Base-by-base conservation (phyloP, 2,888 invertebrate species). In the Gisinianus flammeolus region DNA sequence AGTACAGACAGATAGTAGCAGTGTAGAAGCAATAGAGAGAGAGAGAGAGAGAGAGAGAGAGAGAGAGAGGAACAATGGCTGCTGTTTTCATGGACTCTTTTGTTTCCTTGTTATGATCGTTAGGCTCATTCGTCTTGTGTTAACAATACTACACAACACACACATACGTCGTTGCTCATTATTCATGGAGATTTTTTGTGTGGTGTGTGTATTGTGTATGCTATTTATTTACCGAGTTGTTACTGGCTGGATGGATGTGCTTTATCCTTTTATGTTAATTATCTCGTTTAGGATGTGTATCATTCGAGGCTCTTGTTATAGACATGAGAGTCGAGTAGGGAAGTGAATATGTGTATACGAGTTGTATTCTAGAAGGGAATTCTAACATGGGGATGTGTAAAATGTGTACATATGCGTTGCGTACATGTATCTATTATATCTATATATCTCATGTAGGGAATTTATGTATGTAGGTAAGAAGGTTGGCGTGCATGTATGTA, bases 201-300 rank as follows among this genome's bases (percentile, higher is more conserved):
- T 62, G 62, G 62, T 62, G 62, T 35, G 35, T 12, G 12, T 35
- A 35, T 35, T 35, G 35, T 35, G 12, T 5, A 35, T 35, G 5
- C 12, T 35, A 35, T n/a, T n/a, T 12, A 35, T 35, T 35, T n/a
- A n/a, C n/a, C n/a, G n/a, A n/a, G 16, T 19, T 56, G 56, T 19
- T 56, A 22, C n/a, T 62, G 26, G 24, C 6, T 58, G 58, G 6
- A 22, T 19, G 58, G n/a, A 26, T 44, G 70, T 62, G 58, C 62
- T 72, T 71, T 71, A 71, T 71, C 71, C 72, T 58, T 72, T 72
- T 72, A 72, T 72, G 72, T 72, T 72, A 72, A 72, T 72, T 72
- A 58, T 30, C 68, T 33, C 22, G 62, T 72, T 58, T 62, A 4
- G 19, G 8, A 58, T 24, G 35, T 62, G 33, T 72, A 56, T 24